phyloP scores from a whole-genome alignment of 1,140 invertebrate species.

The Sitobion miscanthi region DNA sequence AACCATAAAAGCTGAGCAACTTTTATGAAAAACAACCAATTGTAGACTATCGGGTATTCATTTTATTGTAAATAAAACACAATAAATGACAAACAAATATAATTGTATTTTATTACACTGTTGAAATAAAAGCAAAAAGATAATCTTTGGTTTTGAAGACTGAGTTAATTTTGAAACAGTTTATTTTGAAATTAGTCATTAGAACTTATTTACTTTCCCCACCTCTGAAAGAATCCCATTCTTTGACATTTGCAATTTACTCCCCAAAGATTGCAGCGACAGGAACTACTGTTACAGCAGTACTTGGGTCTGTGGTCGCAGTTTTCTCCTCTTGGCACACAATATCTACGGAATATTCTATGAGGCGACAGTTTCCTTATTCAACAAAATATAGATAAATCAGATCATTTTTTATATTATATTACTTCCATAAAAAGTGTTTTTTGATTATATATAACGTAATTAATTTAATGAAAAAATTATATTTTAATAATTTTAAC shows the following conservation, averaged over 20 bases:
- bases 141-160: not conserved
- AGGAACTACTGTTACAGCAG: slow-evolving; percentile 85
- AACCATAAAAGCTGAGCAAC: not conserved
- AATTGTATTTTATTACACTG: not conserved
- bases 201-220: slow-evolving; percentile 67
- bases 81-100: not conserved
- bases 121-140: not conserved
- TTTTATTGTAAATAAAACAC: not conserved
- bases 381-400: not conserved
- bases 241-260: slow-evolving; percentile 88
- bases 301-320: slow-evolving; percentile 85
- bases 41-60: not conserved
- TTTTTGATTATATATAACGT: not conserved
- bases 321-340: slow-evolving; percentile 78
- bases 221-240: slow-evolving; percentile 88
- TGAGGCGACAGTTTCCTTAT: not conserved
- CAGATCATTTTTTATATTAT: not conserved
- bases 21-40: not conserved
- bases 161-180: not conserved
- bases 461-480: not conserved
- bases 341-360: slow-evolving; percentile 77
- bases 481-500: not conserved
- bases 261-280: slow-evolving; percentile 89
- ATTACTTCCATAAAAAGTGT: not conserved
- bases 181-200: not conserved